These are phyloP conservation scores for Drosophila pectinifera DNA, from an alignment of 1,140 invertebrate species.

Conservation along the genomic window DNA sequence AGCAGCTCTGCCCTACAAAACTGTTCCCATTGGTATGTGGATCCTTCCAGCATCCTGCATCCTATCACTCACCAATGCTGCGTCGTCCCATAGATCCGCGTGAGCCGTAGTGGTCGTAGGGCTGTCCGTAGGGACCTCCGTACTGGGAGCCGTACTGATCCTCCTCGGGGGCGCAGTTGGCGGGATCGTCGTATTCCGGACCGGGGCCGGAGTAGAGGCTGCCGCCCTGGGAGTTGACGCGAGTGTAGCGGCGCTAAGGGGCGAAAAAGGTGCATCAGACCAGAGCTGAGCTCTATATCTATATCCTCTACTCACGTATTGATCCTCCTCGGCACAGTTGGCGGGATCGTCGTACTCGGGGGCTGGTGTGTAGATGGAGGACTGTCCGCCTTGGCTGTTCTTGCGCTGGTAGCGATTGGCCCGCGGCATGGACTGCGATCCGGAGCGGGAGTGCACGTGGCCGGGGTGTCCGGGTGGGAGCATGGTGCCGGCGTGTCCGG, in stretches of 20 bases:
- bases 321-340: conserved; percentile 94
- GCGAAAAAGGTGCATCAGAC: not conserved
- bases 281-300: no score
- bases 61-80: conserved; percentile 86
- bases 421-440: conserved; percentile 94
- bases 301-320: conserved; percentile 89
- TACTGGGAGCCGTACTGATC: conserved; percentile 95
- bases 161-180: conserved; percentile 94
- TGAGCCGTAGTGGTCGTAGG: conserved; percentile 94
- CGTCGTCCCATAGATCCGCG: conserved; percentile 91
- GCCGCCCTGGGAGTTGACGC: conserved; percentile 83
- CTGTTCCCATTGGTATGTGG: no score
- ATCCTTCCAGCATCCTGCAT: not conserved
- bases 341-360: conserved; percentile 96
- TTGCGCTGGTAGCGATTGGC: conserved; percentile 90
- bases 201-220: conserved; percentile 86
- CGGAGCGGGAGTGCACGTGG: conserved; percentile 92
- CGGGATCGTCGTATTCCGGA: conserved; percentile 96
- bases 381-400: conserved; percentile 88
- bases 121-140: conserved; percentile 91
- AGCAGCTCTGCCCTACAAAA: no score
- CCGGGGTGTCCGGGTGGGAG: conserved; percentile 89
- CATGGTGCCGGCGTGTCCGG: conserved; percentile 90
- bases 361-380: conserved; percentile 89
- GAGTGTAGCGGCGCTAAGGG: conserved; percentile 80